Base-by-base conservation (phyloP, 2,888 invertebrate species). In the Holacanthella duospinosa region DNA sequence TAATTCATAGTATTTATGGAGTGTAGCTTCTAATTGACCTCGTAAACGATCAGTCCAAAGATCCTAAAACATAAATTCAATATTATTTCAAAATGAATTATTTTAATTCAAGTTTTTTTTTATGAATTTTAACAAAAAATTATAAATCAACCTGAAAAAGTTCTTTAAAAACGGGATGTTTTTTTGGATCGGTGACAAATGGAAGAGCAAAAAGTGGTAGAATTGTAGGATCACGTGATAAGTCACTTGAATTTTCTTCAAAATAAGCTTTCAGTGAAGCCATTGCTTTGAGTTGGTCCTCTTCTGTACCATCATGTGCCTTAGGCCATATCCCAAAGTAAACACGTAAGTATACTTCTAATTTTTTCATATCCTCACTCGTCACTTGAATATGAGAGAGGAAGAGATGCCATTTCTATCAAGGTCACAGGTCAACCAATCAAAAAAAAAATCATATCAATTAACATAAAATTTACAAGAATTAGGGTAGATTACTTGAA, bases 171-270 rank as follows among this genome's bases (percentile, higher is more conserved):
- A 81, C 79, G 0, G 81, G 79, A 74, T 82, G 81, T 28, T 77
- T 74, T 61, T 77, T 76, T 1, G 82, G 82, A 68, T 80, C 79
- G 29, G 78, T 77, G n/a, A 82, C 80, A 69, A 80, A 82, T 0
- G 83, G 82, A 26, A 83, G 75, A 29, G 82, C 82, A 74, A 82
- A 83, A 66, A 78, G 81, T 2, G 81, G 80, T 53, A 81, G 75
- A 66, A 82, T 79, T 63, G 82, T 80, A 48, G 79, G 77, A 43
- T 81, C 81, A 64, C 80, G 78, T 64, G 80, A 80, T 56, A 82
- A 76, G 48, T 77, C 75, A 25, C 79, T 76, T 27, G 81, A 81
- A 62, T 75, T 74, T n/a, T 76, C 77, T 56, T 76, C 76, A 29
- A 80, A 73, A 72, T 77, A 80, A 27, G 71, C 59, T 61, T 68